phyloP scores from a whole-genome alignment of 2,113 vertebrate species.

The Sphaerodactylus townsendi region DNA sequence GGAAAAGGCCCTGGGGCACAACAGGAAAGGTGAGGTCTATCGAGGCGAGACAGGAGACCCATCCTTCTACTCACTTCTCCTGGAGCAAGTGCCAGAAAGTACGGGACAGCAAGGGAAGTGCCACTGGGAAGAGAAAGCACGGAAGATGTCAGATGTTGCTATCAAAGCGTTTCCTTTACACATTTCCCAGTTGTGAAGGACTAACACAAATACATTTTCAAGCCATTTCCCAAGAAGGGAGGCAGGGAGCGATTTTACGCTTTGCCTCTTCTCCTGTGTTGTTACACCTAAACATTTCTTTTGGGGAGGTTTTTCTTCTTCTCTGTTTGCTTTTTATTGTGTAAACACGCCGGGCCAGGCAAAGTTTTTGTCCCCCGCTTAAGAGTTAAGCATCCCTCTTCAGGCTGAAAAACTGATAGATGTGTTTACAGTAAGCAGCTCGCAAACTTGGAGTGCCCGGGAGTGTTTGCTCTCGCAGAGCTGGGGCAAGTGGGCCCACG shows the following conservation, averaged over 20 bases:
- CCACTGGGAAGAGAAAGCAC: not conserved
- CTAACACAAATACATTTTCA: not conserved
- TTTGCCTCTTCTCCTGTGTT: too few relatives aligned
- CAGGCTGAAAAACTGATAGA: conserved; percentile 1
- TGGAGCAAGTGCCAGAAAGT: not conserved
- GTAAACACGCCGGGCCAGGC: not conserved
- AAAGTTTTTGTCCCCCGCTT: conserved; percentile 12
- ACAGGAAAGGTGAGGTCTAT: too few relatives aligned
- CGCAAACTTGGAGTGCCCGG: not conserved
- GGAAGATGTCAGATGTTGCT: too few relatives aligned
- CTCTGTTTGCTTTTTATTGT: not conserved
- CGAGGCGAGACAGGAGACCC: too few relatives aligned
- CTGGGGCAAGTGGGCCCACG: not conserved
- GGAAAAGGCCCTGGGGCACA: not conserved
- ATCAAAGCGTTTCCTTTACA: not conserved
- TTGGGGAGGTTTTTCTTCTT: too few relatives aligned
- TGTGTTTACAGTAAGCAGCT: conserved; percentile 31
- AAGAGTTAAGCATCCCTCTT: not conserved
- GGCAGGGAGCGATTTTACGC: not conserved
- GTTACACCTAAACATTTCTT: not conserved
- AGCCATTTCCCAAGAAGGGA: not conserved
- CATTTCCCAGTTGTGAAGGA: not conserved
- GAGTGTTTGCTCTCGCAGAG: not conserved
- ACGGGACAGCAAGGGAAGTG: not conserved
- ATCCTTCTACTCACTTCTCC: not conserved